Conservation (phyloP, 2,888 invertebrate genomes). For the Calliscelio sp. region DNA sequence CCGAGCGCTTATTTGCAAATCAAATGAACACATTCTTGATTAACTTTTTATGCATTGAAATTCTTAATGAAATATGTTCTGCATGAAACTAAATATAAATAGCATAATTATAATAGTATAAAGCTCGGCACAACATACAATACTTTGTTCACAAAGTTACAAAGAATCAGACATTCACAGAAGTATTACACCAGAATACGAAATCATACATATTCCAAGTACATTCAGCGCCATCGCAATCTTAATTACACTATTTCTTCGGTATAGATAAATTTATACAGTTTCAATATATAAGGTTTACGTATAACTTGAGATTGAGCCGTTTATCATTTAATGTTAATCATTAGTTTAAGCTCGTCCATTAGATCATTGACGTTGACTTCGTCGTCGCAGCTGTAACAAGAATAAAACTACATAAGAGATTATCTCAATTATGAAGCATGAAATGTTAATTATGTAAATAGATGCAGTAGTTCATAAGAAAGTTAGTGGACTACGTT, state of each 20-base stretch:
- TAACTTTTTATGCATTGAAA: constrained; percentile 28
- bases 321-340: constrained; percentile 63
- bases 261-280: constrained; percentile 69
- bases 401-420: constrained; percentile 27
- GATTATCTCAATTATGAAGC: background rate
- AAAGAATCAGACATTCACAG: constrained; percentile 67
- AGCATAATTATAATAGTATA: constrained; percentile 49
- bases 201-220: constrained; percentile 66
- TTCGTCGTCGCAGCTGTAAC: constrained; percentile 45
- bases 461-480: too few relatives aligned
- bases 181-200: constrained; percentile 54
- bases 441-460: constrained; percentile 4
- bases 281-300: constrained; percentile 47
- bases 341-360: constrained; percentile 59
- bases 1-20: constrained; percentile 31
- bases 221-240: constrained; percentile 55
- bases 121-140: constrained; percentile 64
- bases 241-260: constrained; percentile 68
- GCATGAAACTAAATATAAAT: constrained; percentile 66
- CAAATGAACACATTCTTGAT: constrained; percentile 33
- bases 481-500: constrained; percentile 2
- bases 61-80: constrained; percentile 44
- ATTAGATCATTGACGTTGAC: constrained; percentile 34
- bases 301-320: constrained; percentile 68
- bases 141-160: constrained; percentile 53